phyloP scores from a whole-genome alignment of 2,888 invertebrate species.

The Pollenia griseotomentosa region DNA sequence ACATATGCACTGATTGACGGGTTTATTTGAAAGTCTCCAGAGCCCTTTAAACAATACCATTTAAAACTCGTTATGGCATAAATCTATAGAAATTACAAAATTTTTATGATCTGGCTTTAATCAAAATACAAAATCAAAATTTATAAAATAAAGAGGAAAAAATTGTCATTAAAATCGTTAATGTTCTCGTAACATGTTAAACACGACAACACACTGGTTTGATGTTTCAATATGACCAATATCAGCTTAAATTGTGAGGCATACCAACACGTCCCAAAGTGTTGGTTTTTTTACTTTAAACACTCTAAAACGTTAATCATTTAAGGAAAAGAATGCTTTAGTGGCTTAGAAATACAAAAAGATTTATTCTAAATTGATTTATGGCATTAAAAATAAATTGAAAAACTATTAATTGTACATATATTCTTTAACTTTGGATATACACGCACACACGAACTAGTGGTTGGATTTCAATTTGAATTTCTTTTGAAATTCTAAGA shows the following conservation, averaged over 20 bases:
- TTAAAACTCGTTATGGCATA: too few relatives aligned
- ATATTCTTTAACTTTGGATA: too few relatives aligned
- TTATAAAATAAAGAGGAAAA: neutral
- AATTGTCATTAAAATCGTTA: neutral
- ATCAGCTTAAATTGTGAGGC: conserved; percentile 33
- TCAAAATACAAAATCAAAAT: neutral
- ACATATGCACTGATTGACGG: too few relatives aligned
- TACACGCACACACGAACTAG: neutral
- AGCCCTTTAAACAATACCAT: too few relatives aligned
- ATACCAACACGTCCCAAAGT: conserved; percentile 25
- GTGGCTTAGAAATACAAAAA: neutral
- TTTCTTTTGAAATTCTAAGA: neutral
- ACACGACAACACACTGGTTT: neutral
- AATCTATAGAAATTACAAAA: too few relatives aligned
- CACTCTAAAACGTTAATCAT: conserved; percentile 37
- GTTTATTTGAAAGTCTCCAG: too few relatives aligned
- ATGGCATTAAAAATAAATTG: conserved; percentile 15
- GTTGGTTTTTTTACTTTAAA: conserved; percentile 1
- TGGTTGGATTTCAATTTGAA: neutral
- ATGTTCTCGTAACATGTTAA: conserved; percentile 12
- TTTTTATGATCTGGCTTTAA: neutral
- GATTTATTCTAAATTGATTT: conserved; percentile 51
- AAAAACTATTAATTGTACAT: neutral
- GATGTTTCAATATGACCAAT: too few relatives aligned
- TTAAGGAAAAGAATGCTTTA: conserved; percentile 23